Evolutionary conservation across 2,113 vertebrate genomes (phyloP).

Genomic region (Burhinus bistriatus): DNA sequence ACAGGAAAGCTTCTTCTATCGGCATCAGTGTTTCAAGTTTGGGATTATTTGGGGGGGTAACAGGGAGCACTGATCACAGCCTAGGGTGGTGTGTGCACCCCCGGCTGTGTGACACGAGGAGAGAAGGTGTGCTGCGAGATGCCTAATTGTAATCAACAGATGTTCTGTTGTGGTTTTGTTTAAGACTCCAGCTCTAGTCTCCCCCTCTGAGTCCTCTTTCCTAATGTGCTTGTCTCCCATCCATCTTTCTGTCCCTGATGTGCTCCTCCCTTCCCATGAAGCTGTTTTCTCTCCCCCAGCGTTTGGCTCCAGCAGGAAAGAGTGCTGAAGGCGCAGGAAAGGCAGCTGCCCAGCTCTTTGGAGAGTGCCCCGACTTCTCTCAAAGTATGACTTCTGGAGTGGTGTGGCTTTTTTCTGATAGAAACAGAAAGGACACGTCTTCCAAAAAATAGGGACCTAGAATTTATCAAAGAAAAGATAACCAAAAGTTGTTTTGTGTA

Average conservation of each 20-base stretch:
- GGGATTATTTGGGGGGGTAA: background rate
- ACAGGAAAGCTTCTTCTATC: background rate
- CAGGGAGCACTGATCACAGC: background rate
- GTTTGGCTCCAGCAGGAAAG: background rate
- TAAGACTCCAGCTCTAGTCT: background rate
- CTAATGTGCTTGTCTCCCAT: background rate
- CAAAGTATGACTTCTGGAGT: background rate
- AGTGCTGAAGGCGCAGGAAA: background rate
- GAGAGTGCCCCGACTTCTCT: background rate
- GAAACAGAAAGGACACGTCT: background rate
- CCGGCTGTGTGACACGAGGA: fast-evolving
- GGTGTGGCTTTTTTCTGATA: background rate
- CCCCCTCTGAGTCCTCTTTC: background rate
- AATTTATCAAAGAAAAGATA: background rate
- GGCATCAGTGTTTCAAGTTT: background rate
- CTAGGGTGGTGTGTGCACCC: background rate
- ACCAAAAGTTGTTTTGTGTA: background rate
- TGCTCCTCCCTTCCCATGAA: background rate
- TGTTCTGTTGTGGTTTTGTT: background rate
- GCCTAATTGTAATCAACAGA: background rate
- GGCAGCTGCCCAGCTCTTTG: background rate
- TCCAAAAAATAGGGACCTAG: background rate
- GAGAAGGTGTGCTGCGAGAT: background rate
- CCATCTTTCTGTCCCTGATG: background rate
- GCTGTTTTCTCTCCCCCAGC: background rate